phyloP scores from a whole-genome alignment of 1,140 invertebrate genomes.

The Palaemon carinicauda region DNA sequence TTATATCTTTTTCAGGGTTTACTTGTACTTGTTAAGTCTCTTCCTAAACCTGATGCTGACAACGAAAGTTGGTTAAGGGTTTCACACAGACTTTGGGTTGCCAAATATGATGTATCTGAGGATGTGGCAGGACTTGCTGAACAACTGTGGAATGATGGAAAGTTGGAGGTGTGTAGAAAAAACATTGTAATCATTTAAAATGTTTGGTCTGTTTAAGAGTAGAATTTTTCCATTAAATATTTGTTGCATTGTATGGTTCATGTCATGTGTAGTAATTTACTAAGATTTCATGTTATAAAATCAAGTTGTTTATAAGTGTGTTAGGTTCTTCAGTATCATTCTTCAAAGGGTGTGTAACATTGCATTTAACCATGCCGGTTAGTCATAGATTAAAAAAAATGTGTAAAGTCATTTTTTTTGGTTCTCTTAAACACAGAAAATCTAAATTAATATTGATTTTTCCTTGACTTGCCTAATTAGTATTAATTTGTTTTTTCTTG shows the following conservation, averaged over 20 bases:
- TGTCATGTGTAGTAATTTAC: not conserved
- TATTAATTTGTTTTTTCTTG: too few species aligned
- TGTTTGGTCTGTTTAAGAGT: not conserved
- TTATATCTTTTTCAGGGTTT: slow-evolving; percentile 69
- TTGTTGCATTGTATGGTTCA: not conserved
- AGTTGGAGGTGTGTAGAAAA: slow-evolving; percentile 35
- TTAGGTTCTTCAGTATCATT: not conserved
- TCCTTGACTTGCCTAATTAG: too few species aligned
- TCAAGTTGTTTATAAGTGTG: not conserved
- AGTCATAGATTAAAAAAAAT: too few species aligned
- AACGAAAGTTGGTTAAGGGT: slow-evolving; percentile 36
- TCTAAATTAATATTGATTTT: too few species aligned
- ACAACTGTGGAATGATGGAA: slow-evolving; percentile 48
- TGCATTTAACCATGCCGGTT: too few species aligned
- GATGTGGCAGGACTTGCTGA: slow-evolving; percentile 41
- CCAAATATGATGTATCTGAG: slow-evolving; percentile 52
- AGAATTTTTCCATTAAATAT: not conserved
- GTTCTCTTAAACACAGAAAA: too few species aligned
- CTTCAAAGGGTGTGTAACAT: too few species aligned
- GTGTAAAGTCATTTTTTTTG: too few species aligned
- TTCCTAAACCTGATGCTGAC: slow-evolving; percentile 40
- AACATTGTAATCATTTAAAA: not conserved
- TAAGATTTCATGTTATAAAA: not conserved
- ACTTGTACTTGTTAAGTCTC: slow-evolving; percentile 70
- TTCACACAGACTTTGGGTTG: slow-evolving; percentile 57